Percentiles rank a stretch among this genome's conserved stretches.
phyloP scores from a whole-genome alignment of 2,113 vertebrate species.

The Lates calcarifer region DNA sequence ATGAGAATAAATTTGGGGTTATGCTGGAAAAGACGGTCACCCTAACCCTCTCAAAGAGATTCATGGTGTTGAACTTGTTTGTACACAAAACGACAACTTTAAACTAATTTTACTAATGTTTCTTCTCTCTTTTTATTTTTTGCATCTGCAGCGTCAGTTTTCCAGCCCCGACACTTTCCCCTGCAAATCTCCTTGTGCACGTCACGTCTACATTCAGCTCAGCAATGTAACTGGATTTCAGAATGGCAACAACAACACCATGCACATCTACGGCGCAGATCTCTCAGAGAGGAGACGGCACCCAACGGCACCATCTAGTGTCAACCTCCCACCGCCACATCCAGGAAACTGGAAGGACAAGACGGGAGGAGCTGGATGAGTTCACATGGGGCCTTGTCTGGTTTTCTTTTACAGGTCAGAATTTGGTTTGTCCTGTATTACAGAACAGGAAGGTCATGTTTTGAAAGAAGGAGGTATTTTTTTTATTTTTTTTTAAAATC shows the following conservation, averaged over 20 bases:
- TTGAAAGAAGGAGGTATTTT: background rate
- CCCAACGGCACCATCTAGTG: constrained; percentile 70
- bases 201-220: background rate
- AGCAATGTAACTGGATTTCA: constrained; percentile 61
- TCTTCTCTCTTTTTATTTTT: background rate
- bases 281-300: constrained; percentile 60
- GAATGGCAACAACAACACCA: constrained; percentile 68
- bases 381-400: background rate
- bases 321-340: background rate
- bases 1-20: too few relatives aligned
- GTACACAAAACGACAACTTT: background rate
- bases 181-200: fast-evolving
- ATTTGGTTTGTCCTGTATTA: background rate
- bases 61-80: background rate
- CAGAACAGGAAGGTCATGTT: background rate
- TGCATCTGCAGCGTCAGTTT: constrained; percentile 54
- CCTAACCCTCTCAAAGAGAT: too few relatives aligned
- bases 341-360: background rate
- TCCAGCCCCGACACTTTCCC: constrained; percentile 39
- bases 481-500: too few relatives aligned
- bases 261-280: constrained; percentile 25
- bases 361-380: background rate
- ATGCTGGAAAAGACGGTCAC: too few relatives aligned
- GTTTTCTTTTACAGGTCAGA: background rate
- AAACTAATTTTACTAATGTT: background rate